Percentiles rank a stretch among this genome's conserved stretches.
Evolutionary conservation across 2,888 invertebrate species (phyloP).

Genomic region (Anaspis maculata): DNA sequence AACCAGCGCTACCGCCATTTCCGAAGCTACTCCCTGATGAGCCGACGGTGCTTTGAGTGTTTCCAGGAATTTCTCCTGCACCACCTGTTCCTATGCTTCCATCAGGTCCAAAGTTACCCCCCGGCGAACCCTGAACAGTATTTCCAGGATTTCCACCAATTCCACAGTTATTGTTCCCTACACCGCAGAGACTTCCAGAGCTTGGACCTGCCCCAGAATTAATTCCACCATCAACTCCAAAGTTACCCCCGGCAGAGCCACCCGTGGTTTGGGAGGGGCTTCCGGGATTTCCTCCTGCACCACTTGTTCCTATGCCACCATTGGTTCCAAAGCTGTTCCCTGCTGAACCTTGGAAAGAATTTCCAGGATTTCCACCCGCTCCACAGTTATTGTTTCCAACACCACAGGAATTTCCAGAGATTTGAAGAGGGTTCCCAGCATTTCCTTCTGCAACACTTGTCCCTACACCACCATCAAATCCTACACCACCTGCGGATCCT

Average conservation of each 20-base stretch:
- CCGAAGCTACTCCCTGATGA: background rate
- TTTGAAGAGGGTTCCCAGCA: no score
- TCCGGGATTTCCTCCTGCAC: no score
- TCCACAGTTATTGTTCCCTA: constrained; percentile 1
- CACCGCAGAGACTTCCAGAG: background rate
- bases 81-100: background rate
- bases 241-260: background rate
- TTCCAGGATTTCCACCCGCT: constrained; percentile 1
- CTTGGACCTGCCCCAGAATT: constrained; percentile 1
- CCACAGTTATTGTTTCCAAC: no score
- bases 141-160: background rate
- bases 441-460: no score
- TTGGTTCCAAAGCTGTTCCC: no score
- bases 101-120: background rate
- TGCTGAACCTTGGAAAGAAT: no score
- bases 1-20: background rate
- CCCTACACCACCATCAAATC: no score
- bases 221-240: constrained; percentile 1
- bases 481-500: no score
- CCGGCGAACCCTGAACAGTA: background rate
- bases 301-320: no score
- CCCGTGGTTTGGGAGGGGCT: background rate
- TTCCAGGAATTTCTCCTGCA: no score
- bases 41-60: no score
- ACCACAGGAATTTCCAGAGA: no score